These are phyloP conservation scores for Pocillopora damicornis DNA, from an alignment of 64 coral and sea anemone species.

Conservation along the genomic window DNA sequence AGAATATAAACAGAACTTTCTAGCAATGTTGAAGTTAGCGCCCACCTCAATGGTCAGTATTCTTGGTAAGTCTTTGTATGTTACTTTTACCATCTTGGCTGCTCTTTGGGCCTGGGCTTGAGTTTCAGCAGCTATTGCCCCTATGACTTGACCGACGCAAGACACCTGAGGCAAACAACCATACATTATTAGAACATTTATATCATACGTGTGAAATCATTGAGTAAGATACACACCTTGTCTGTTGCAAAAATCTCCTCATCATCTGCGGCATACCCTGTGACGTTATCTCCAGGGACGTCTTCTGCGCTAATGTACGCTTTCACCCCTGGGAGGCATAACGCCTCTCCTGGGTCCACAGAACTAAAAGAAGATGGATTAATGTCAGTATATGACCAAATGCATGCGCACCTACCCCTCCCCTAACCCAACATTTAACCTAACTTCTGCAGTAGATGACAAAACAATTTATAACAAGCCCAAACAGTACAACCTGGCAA, in stretches of 20 bases:
- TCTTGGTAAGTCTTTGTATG: constrained; percentile 41
- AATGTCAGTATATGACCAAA: neutral
- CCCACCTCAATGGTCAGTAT: constrained; percentile 53
- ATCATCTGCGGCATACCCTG: neutral
- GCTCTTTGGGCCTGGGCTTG: constrained; percentile 36
- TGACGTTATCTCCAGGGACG: constrained; percentile 38
- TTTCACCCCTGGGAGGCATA: constrained; percentile 15
- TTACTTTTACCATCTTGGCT: constrained; percentile 46
- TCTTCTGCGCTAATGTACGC: constrained; percentile 29
- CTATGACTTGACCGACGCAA: constrained; percentile 40
- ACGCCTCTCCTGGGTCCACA: constrained; percentile 26
- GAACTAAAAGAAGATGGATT: constrained; percentile 18
- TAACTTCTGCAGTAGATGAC: neutral
- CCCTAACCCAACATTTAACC: neutral
- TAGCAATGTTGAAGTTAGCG: neutral
- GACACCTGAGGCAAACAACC: constrained; percentile 24
- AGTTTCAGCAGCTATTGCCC: constrained; percentile 39
- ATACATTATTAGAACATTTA: neutral
- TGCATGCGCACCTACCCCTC: neutral
- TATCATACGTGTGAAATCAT: neutral
- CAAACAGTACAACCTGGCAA: no score
- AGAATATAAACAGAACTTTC: neutral
- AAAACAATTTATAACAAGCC: no score
- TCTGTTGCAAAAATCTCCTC: constrained; percentile 58
- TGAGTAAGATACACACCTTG: neutral